phyloP scores from a whole-genome alignment of 2,113 vertebrate species.

The Odocoileus hemionus region DNA sequence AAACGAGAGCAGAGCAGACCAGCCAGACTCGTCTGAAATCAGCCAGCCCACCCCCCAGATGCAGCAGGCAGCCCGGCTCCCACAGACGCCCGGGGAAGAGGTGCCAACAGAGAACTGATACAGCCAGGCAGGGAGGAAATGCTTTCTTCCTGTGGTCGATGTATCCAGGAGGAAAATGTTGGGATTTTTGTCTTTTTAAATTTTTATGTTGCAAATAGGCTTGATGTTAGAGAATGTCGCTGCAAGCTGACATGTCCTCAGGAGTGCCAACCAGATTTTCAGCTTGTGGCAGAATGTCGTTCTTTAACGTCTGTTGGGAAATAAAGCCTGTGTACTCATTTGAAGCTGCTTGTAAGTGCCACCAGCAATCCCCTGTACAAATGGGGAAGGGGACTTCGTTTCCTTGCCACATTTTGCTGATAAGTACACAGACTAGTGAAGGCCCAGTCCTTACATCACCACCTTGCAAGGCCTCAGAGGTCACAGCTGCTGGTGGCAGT shows the following conservation, averaged over 20 bases:
- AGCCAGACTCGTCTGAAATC: too few relatives aligned
- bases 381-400: background rate
- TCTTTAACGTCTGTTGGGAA: slow-evolving; percentile 53
- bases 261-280: slow-evolving; percentile 32
- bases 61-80: background rate
- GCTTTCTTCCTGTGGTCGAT: background rate
- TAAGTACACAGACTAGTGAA: background rate
- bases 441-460: background rate
- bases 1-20: background rate
- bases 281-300: slow-evolving; percentile 21
- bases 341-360: slow-evolving; percentile 56
- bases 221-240: background rate
- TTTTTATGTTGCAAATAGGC: background rate
- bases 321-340: slow-evolving; percentile 58
- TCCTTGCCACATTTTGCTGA: background rate
- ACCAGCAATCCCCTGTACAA: slow-evolving; percentile 25
- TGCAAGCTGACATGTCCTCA: background rate
- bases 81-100: background rate
- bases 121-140: background rate
- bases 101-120: background rate
- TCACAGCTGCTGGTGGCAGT: rapidly evolving
- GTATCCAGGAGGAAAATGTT: background rate
- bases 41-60: background rate
- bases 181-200: background rate
- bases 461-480: background rate